These are phyloP conservation scores for Pangasianodon gigas DNA, from an alignment of 2,113 vertebrate genomes.

Conservation along the genomic window DNA sequence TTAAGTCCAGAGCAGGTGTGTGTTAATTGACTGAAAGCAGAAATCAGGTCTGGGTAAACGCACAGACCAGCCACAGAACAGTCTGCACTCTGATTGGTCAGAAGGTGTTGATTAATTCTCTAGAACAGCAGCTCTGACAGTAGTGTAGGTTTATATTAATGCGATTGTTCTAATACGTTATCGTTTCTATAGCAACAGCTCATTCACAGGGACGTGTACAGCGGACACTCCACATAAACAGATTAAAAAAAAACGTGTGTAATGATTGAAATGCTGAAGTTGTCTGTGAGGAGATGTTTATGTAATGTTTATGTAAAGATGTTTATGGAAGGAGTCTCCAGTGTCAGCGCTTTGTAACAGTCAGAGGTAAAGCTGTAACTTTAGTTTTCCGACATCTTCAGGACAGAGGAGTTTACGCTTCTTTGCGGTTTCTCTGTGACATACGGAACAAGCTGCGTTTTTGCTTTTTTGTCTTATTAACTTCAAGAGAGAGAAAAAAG, in stretches of 20 bases:
- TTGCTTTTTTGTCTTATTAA: background rate
- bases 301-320: no score
- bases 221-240: background rate
- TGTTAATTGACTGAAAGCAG: background rate
- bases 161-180: background rate
- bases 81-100: background rate
- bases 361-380: no score
- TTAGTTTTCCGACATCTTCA: no score
- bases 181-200: background rate
- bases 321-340: no score
- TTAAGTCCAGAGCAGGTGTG: background rate
- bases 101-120: background rate
- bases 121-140: background rate
- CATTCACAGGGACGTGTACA: background rate
- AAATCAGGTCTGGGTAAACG: background rate
- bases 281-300: no score
- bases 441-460: background rate
- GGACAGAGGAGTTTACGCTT: no score
- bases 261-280: no score
- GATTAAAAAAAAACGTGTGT: background rate
- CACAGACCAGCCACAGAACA: background rate
- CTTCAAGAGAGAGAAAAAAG: background rate
- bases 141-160: background rate
- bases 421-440: background rate
- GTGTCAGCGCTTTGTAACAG: no score